These are phyloP conservation scores for Drosophila vallismaia DNA, from an alignment of 2,888 invertebrate genomes.

Conservation along the genomic window DNA sequence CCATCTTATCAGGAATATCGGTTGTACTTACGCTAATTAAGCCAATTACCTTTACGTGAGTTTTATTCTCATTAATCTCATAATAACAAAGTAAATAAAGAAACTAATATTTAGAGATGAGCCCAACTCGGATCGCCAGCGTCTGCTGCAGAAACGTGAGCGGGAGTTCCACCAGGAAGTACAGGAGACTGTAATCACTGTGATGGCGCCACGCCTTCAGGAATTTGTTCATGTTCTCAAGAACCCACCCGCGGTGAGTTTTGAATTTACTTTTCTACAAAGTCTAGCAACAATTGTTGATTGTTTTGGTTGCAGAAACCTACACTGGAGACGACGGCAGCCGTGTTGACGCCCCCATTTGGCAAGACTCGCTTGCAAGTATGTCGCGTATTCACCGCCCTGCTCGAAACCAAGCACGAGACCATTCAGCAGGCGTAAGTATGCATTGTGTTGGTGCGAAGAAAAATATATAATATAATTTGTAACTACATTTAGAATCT, in stretches of 20 bases:
- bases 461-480: neutral
- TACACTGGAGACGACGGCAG: constrained; percentile 88
- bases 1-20: constrained; percentile 91
- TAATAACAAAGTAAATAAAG: too few species aligned
- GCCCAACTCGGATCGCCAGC: constrained; percentile 81
- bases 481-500: constrained; percentile 71
- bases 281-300: neutral
- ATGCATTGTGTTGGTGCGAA: too few species aligned
- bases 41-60: constrained; percentile 81
- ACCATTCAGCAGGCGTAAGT: constrained; percentile 88
- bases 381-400: constrained; percentile 90
- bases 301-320: constrained; percentile 84
- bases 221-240: constrained; percentile 88
- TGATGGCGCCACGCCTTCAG: constrained; percentile 88
- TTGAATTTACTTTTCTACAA: too few species aligned
- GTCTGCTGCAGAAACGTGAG: constrained; percentile 83
- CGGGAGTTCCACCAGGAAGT: constrained; percentile 86
- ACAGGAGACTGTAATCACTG: constrained; percentile 87
- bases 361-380: constrained; percentile 92
- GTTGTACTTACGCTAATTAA: constrained; percentile 89
- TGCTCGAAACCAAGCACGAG: constrained; percentile 89
- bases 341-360: constrained; percentile 89
- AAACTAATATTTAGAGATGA: constrained; percentile 65
- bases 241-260: constrained; percentile 88
- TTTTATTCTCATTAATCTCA: constrained; percentile 8